Base-by-base conservation (phyloP, 1,140 invertebrate species). In the Drosophila arizonae region DNA sequence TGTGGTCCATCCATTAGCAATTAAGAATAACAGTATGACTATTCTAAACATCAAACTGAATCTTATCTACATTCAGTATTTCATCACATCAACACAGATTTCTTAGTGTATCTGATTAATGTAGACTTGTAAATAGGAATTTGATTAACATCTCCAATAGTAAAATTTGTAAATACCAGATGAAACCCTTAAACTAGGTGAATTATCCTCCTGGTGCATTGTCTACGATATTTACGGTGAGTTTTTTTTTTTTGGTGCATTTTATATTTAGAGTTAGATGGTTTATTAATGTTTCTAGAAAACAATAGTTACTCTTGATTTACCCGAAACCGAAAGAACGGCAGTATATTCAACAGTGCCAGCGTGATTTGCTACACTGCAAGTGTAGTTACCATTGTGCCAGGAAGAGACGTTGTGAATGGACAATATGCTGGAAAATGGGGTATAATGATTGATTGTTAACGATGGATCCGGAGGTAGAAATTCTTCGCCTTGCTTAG, bases 301-400 rank as follows among this genome's bases (percentile, higher is more conserved):
- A 56, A 36, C 56, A 69, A 77, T 67, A 82, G 67, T 80, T 80
- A 71, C 67, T 62, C 60, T 75, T 77, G 48, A 81, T 78, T 89
- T 89, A 96, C 95, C 95, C 90, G 95, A 93, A 76, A 96, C 95
- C 77, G 94, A 94, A 77, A 96, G 93, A 63, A 93, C 90, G 50
- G 95, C 94, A 24, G 94, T 94, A 81, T 94, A 93, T 72, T 94
- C 93, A 74, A 93, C 93, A 72, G 90, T 79, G 86, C 94, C 94
- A 74, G 94, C 93, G 73, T 92, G 90, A 89, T 95, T 95, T 68
- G 92, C 92, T 51, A 94, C 94, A 70, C 93, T 93, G 90, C 95
- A 95, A 43, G 94, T 94, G 91, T 95, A 95, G 90, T 94, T 94
- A 72, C 95, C 95, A 81, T 93, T 94, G 90, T 95, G 94, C 69